Evolutionary conservation across 2,888 invertebrate species (phyloP).

Genomic region (Camponotus fellah): DNA sequence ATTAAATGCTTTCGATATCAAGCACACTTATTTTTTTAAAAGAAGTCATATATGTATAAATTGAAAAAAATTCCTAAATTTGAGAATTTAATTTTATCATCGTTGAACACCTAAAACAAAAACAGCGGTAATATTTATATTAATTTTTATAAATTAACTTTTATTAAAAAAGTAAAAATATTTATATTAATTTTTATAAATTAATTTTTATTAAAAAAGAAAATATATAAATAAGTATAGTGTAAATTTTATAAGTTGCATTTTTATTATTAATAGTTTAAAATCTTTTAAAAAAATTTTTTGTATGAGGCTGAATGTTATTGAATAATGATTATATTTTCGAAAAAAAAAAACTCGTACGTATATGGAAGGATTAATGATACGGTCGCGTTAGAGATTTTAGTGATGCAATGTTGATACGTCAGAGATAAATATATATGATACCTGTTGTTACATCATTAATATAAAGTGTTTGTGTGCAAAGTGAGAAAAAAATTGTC

Average conservation of each 20-base stretch:
- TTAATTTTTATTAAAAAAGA: slow-evolving; percentile 10
- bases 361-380: slow-evolving; percentile 5
- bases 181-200: neutral
- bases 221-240: neutral
- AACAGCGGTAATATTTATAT: neutral
- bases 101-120: neutral
- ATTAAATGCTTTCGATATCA: neutral
- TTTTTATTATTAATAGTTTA: neutral
- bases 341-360: neutral
- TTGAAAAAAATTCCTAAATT: neutral
- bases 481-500: neutral
- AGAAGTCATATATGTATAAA: neutral
- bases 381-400: neutral
- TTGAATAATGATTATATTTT: neutral
- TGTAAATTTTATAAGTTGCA: neutral
- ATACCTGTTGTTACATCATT: slow-evolving; percentile 43
- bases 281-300: neutral
- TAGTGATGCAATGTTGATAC: neutral
- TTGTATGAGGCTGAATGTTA: neutral
- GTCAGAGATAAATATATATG: slow-evolving; percentile 16
- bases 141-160: slow-evolving; percentile 1
- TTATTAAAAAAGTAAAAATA: neutral
- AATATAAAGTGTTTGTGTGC: slow-evolving; percentile 15
- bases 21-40: neutral
- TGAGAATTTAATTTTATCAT: neutral